Evolutionary conservation across 2,888 invertebrate genomes (phyloP).

Genomic region (Exocentrus adspersus): DNA sequence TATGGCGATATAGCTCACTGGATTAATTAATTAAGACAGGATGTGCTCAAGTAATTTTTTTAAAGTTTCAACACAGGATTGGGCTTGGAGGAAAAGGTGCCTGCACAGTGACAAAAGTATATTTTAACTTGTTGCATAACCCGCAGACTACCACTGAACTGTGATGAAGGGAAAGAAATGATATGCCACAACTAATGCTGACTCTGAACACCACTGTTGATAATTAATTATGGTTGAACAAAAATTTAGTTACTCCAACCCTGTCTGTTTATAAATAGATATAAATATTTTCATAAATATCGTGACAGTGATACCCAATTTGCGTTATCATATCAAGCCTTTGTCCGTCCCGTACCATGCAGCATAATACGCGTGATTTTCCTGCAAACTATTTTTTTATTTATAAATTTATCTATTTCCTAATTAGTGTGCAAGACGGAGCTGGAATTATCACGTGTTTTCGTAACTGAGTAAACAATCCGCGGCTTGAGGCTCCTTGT

Average conservation of each 20-base stretch:
- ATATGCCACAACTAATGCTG: too few relatives aligned
- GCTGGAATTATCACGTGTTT: not conserved
- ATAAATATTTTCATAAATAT: constrained; percentile 1
- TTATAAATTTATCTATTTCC: constrained; percentile 1
- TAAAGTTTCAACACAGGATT: not conserved
- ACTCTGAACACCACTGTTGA: too few relatives aligned
- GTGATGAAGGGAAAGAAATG: too few relatives aligned
- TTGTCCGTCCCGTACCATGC: constrained; percentile 6
- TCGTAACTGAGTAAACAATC: not conserved
- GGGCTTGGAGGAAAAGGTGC: too few relatives aligned
- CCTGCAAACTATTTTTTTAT: constrained; percentile 3
- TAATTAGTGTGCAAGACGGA: not conserved
- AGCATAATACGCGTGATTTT: constrained; percentile 1
- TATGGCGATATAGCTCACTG: not conserved
- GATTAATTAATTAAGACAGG: not conserved
- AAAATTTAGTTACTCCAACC: not conserved
- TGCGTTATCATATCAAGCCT: not conserved
- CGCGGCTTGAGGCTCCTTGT: not conserved
- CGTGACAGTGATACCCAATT: not conserved
- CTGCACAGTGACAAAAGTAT: too few relatives aligned
- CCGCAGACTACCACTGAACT: too few relatives aligned
- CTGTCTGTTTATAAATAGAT: not conserved
- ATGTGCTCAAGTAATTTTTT: not conserved
- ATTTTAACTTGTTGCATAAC: too few relatives aligned
- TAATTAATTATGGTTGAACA: too few relatives aligned